phyloP scores from a whole-genome alignment of 2,888 invertebrate species.

The Scelioninae gen. 1 region DNA sequence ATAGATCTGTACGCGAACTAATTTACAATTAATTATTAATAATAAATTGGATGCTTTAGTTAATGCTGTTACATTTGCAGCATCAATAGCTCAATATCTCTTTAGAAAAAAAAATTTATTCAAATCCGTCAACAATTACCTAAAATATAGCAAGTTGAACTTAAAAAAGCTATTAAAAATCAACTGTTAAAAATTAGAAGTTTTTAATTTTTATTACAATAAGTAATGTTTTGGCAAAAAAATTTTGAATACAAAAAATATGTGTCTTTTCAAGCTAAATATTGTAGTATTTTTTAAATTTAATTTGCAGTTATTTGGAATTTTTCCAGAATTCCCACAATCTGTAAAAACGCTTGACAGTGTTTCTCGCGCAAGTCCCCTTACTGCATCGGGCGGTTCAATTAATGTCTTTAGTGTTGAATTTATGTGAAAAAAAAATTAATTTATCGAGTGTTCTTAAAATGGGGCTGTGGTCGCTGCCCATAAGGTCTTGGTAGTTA shows the following conservation, averaged over 20 bases:
- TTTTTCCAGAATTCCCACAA: neutral
- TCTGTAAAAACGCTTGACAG: neutral
- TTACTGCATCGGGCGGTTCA: constrained; percentile 5
- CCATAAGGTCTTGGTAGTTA: no score
- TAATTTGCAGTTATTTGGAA: neutral
- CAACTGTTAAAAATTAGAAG: neutral
- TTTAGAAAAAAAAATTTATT: no score
- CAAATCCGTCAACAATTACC: neutral
- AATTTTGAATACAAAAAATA: neutral
- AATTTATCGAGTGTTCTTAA: no score
- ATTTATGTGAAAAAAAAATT: no score
- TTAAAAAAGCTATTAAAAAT: neutral
- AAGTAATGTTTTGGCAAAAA: neutral
- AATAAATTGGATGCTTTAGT: no score
- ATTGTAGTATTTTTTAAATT: neutral
- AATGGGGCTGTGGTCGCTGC: no score
- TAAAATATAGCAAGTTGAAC: neutral
- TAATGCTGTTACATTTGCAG: no score
- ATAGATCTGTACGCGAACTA: no score
- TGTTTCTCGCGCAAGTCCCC: neutral
- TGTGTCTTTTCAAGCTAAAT: neutral
- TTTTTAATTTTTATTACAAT: neutral
- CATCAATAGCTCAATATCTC: no score
- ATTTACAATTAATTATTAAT: no score
- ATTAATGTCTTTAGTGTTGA: no score